Base-by-base conservation (phyloP, 2,888 invertebrate species). In the Meta bourneti region DNA sequence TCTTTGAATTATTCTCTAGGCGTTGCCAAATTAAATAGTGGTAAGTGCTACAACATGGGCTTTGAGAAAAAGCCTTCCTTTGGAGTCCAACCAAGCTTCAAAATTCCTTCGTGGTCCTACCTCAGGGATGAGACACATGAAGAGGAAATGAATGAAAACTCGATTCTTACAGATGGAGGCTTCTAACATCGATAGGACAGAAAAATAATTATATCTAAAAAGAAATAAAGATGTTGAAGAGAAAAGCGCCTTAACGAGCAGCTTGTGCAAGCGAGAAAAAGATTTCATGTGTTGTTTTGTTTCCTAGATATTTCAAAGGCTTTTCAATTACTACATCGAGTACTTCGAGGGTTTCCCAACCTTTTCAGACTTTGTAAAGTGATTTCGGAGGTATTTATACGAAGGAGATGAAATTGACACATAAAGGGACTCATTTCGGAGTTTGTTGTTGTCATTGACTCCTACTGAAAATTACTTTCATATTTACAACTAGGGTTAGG, bases 51-150 rank as follows among this genome's bases (percentile, higher is more conserved):
- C 69, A 34, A 34, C 34, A 34, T 34, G 34, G 8, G 19, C 74
- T 70, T 83, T 52, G 19, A 79, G 54, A 72, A 84, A 71, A 75
- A 69, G 11, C 54, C 19, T 34, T 16, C 78, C 74, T 90, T 90
- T 34, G 74, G 54, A 51, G 71, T 80, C 34, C 85, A 85, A n/a
- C 83, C 49, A 72, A 78, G 83, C 90, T 83, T 84, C 49, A 90
- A 84, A 83, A 16, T 86, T 78, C 70, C 74, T 72, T 61, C 16
- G 16, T n/a, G 71, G 11, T 34, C 48, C 19, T 6, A 8, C n/a
- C 77, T 69, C 61, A 4, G 48, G 77, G 70, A 16, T 51, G 70
- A 52, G 5, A 7, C 7, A 19, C 54, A 4, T 51, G 71, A n/a
- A 69, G 77, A 87, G 75, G 80, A 74, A 88, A 48, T 74, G 49